Base-by-base conservation (phyloP, 2,113 vertebrate species). In the Chaetops frenatus region DNA sequence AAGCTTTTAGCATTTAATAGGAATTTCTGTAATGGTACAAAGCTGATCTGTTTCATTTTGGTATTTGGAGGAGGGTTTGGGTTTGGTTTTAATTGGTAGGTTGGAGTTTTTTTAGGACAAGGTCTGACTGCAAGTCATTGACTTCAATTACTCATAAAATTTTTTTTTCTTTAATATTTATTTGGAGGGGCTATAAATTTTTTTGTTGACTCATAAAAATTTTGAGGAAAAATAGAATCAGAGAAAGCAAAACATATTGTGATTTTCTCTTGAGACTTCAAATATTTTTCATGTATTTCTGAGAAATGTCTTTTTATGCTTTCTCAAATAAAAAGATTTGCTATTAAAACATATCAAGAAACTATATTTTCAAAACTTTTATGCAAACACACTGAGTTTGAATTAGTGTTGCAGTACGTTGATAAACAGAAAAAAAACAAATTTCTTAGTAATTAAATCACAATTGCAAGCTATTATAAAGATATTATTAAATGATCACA, bases 181-280 rank as follows among this genome's bases (percentile, higher is more conserved):
- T 23, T 31, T 6, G 0, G 5, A 7, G 3, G 5, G 4, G 1
- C 2, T 23, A 12, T 25, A 12, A 4, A 5, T 74, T 65, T 66
- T 23, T 50, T 14, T 3, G 1, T 56, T 62, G 15, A 16, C 2
- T 44, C 5, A 57, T 4, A 36, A 17, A 27, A 45, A 21, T 21
- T 71, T 60, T 50, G 35, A 28, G 7, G 2, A 56, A 70, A 45
- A 62, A 25, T 9, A 47, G 10, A 31, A 29, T 21, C 12, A 62
- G 35, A 66, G 11, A 67, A n/a, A 42, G 4, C 0, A 36, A 69
- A 72, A 31, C 2, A 40, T 10, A 51, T 10, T 19, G 1, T 40
- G 8, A 31, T 89, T 61, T 62, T 28, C 14, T 48, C 56, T 45
- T n/a, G 15, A 0, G 6, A 23, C 12, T 73, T 61, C 6, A 57